Conservation (phyloP, 2,888 invertebrate species). For the Orgyia antiqua region DNA sequence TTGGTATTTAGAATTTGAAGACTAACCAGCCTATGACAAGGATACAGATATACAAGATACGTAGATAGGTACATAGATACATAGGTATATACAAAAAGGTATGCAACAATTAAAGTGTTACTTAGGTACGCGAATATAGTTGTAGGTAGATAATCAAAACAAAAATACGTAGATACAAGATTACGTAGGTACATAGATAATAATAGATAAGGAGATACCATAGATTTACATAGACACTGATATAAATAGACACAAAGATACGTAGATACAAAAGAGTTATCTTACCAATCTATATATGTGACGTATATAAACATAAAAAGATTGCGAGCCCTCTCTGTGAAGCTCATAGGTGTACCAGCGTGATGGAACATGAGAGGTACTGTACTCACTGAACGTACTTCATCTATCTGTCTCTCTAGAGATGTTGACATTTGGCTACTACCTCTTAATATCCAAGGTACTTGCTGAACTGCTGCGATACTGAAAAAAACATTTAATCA, state of each 20-base stretch:
- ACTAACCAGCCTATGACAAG: too few relatives aligned
- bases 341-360: slow-evolving; percentile 38
- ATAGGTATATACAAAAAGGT: not conserved
- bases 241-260: too few relatives aligned
- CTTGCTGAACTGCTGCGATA: slow-evolving; percentile 44
- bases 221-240: too few relatives aligned
- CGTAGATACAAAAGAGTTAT: too few relatives aligned
- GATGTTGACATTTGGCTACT: slow-evolving; percentile 33
- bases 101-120: not conserved
- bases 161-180: too few relatives aligned
- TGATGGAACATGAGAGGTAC: slow-evolving; percentile 36
- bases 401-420: slow-evolving; percentile 41
- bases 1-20: not conserved
- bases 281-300: slow-evolving; percentile 31
- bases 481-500: slow-evolving; percentile 20
- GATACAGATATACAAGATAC: too few relatives aligned
- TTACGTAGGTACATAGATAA: too few relatives aligned
- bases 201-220: too few relatives aligned
- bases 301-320: slow-evolving; percentile 21
- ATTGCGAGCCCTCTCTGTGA: slow-evolving; percentile 34
- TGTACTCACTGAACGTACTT: slow-evolving; percentile 34
- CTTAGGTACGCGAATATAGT: too few relatives aligned
- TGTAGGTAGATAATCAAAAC: too few relatives aligned
- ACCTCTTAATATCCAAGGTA: slow-evolving; percentile 49
- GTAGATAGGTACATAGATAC: too few relatives aligned